Base-by-base conservation (phyloP, 2,113 vertebrate genomes). In the Carlito syrichta region DNA sequence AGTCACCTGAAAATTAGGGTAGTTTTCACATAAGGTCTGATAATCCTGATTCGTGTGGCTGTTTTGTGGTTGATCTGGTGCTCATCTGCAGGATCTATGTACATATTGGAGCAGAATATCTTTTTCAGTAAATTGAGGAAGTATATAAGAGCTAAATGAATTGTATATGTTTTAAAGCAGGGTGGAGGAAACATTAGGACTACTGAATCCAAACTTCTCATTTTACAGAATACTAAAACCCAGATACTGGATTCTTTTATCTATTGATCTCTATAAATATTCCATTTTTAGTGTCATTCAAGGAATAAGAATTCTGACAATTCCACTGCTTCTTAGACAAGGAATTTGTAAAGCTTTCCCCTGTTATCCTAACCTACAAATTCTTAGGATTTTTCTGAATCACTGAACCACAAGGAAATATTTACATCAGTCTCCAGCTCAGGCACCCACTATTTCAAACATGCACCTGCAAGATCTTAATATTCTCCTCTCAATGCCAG, bases 1-100 rank as follows among this genome's bases (percentile, higher is more conserved):
- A 97, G 95, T 91, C 89, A 94, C 89, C 50, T 71, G 96, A 93
- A 98, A 97, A 98, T 97, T 84, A 94, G 71, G 50, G 89, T 13
- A 86, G 93, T 96, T 97, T 97, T 92, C 94, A 96, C 91, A 96
- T 90, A 96, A 97, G 62, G 20, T 60, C 1, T 95, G 48, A 54
- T 91, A 94, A 94, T 93, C 81, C 78, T 76, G 52, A 83, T 71
- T 92, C 76, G 79, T 60, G 74, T 94, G 73, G 66, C 74, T 38
- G 38, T 50, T 87, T 77, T 86, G 11, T 23, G 63, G 6, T 45
- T 73, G 25, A 5, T 66, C 78, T 89, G 60, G 22, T 20, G 16
- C 10, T 60, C 32, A n/a, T 48, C 66, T 89, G 25, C 14, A 89
- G 22, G 14, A 1, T 88, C 35, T 62, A 3, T 4, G 25, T 35